Evolutionary conservation across 2,113 vertebrate genomes (phyloP), one percentile per base, ranked within the genome.

Genomic region (Passer montanus): DNA sequence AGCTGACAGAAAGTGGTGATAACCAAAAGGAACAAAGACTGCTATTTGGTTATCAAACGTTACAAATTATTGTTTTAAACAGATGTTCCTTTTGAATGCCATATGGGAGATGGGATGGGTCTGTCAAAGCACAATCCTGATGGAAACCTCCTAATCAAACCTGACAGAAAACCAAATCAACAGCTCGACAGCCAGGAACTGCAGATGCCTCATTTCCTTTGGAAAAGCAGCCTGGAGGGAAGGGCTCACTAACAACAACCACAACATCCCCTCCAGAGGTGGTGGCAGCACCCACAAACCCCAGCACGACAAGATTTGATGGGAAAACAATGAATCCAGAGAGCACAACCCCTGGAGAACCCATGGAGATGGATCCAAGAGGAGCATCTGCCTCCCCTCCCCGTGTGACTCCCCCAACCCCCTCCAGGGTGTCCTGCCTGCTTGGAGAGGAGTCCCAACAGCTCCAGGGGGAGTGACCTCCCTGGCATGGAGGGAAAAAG

Each of bases 261-360:
- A 11, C 33, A 16, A 1, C 28, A 5, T 26, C 50, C 49, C 35
- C 37, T 33, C 4, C 4, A 85, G 46, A 0, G 22, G 2, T 4
- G 24, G 15, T 17, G 27, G 28, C 3, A 91, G 84, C 77, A 23
- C 44, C 62, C 55, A 56, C 39, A 55, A 30, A 78, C 58, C 68
- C 24, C 52, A 24, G 41, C 31, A 3, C 2, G 4, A 4, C 0
- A 0, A 11, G 4, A 3, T 9, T 13, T 1, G 2, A 37, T 22
- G 60, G 81, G n/a, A 52, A 37, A 62, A 24, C 33, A 50, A 14
- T 0, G 14, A 88, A 58, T n/a, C 3, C 50, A 28, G 68, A 11
- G 72, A 68, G 37, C 0, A 1, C 2, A 53, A 6, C n/a, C 41
- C 28, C 58, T 1, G 2, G 26, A 28, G 30, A 68, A 12, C 6